Percentiles rank a stretch among this genome's conserved stretches.
These are phyloP conservation scores for Hedya salicella DNA, from an alignment of 2,888 invertebrate species.

Conservation along the genomic window DNA sequence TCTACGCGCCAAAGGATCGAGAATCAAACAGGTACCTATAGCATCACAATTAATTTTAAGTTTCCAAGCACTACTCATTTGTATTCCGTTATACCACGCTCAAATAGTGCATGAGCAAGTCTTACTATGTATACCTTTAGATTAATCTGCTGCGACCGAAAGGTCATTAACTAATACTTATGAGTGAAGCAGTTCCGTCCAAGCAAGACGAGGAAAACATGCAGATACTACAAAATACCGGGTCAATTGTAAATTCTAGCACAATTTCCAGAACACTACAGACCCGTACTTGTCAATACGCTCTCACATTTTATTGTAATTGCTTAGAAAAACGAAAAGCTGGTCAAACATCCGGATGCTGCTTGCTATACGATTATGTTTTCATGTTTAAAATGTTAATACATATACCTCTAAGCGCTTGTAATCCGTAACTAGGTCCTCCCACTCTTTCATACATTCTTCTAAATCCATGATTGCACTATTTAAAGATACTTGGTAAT, in stretches of 20 bases:
- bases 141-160: not conserved
- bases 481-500: constrained; percentile 41
- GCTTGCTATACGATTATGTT: constrained; percentile 37
- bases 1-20: not conserved
- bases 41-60: not conserved
- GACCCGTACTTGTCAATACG: constrained; percentile 7
- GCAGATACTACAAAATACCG: not conserved
- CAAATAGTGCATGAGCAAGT: not conserved
- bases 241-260: not conserved
- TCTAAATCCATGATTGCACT: constrained; percentile 83
- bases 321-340: constrained; percentile 33
- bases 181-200: not conserved
- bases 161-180: not conserved
- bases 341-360: constrained; percentile 39
- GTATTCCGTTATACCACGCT: not conserved
- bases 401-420: constrained; percentile 90
- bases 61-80: not conserved
- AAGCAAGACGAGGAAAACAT: constrained; percentile 4
- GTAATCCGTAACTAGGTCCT: constrained; percentile 91
- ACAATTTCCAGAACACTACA: not conserved
- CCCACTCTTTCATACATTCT: constrained; percentile 90
- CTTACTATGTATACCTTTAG: not conserved
- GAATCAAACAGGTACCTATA: not conserved
- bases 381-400: constrained; percentile 33
- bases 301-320: constrained; percentile 30